These are phyloP conservation scores for Toxostoma redivivum DNA, from an alignment of 2,113 vertebrate genomes.

Conservation along the genomic window DNA sequence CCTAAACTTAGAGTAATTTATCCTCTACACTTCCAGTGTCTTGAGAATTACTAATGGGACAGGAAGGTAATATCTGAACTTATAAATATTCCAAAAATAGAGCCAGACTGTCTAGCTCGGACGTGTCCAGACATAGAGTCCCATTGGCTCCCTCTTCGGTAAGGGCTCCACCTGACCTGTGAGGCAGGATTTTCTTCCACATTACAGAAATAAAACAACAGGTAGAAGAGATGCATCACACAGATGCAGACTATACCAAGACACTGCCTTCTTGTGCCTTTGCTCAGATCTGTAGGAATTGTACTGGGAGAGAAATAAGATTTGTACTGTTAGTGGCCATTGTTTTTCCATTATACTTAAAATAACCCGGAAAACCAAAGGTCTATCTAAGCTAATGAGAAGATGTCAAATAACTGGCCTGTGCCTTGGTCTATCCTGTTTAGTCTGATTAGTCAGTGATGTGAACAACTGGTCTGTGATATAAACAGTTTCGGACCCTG, in stretches of 20 bases:
- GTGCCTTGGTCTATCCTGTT: neutral
- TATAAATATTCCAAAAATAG: constrained; percentile 13
- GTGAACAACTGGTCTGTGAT: neutral
- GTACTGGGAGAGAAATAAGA: neutral
- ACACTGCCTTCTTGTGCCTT: neutral
- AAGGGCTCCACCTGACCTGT: neutral
- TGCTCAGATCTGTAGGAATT: neutral
- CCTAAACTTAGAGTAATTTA: neutral
- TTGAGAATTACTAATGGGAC: neutral
- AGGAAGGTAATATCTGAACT: neutral
- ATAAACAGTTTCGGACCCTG: neutral
- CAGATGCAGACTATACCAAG: neutral
- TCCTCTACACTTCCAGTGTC: neutral
- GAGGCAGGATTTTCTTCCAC: neutral
- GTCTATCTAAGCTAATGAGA: neutral
- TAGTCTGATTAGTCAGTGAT: neutral
- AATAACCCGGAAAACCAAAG: neutral
- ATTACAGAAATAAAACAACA: neutral
- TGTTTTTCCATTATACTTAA: neutral
- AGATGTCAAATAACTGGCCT: neutral
- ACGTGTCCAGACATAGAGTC: neutral
- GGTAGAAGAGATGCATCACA: neutral
- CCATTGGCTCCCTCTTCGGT: neutral
- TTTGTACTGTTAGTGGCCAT: neutral
- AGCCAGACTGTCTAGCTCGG: neutral